These are phyloP conservation scores for Haliclystus octoradiatus DNA, from an alignment of 30 jellyfish, hydroid and myxozoan species.

Conservation along the genomic window DNA sequence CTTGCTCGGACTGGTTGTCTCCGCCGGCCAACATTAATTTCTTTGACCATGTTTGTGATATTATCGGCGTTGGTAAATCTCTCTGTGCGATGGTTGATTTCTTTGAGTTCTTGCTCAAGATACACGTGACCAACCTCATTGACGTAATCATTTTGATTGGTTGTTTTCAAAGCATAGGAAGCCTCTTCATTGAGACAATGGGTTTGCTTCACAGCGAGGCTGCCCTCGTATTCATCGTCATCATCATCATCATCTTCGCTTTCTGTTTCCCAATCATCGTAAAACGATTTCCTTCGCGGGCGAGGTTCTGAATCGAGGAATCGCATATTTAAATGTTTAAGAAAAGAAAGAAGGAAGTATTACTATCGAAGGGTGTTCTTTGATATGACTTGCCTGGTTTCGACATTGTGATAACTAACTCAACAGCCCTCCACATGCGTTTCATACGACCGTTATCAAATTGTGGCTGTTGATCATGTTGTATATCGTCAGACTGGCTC, in stretches of 20 bases:
- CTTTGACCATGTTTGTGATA: neutral
- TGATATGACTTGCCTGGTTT: constrained; percentile 49
- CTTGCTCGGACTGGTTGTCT: neutral
- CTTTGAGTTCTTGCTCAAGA: neutral
- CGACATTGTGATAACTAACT: constrained; percentile 45
- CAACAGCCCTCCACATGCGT: constrained; percentile 72
- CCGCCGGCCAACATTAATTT: neutral
- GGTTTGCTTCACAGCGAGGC: constrained; percentile 16
- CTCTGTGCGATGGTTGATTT: neutral
- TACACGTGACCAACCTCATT: neutral
- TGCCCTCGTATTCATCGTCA: constrained; percentile 22
- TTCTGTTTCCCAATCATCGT: neutral
- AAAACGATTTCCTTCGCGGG: neutral
- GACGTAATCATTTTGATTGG: neutral
- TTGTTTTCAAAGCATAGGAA: constrained; percentile 19
- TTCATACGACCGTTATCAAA: neutral
- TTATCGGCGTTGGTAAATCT: neutral
- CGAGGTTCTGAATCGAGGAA: neutral
- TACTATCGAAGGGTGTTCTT: too few relatives aligned
- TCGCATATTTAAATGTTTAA: neutral
- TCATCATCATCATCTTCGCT: constrained; percentile 8
- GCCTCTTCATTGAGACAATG: constrained; percentile 43
- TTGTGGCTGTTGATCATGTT: neutral
- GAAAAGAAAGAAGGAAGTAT: too few relatives aligned
- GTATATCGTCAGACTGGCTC: neutral